Percentiles rank a stretch among this genome's conserved stretches.
These are phyloP conservation scores for Anser brachyrhynchus DNA, from an alignment of 2,113 vertebrate genomes.

Conservation along the genomic window DNA sequence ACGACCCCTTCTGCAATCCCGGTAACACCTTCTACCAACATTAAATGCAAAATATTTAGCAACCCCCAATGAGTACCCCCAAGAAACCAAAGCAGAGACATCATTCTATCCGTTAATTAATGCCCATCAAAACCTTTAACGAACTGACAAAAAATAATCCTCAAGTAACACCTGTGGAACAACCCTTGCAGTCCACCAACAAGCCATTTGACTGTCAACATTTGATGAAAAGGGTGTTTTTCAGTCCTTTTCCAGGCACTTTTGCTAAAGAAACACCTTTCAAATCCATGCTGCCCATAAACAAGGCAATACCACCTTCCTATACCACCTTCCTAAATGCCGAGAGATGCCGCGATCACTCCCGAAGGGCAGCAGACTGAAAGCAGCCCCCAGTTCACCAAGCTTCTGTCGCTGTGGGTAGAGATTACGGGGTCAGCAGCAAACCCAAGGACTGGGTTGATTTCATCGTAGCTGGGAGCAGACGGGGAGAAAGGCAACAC, in stretches of 20 bases:
- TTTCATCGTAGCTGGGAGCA: neutral
- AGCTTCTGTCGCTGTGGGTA: neutral
- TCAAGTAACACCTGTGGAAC: neutral
- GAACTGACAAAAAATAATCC: neutral
- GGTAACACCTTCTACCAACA: neutral
- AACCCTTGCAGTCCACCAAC: neutral
- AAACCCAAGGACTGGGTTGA: neutral
- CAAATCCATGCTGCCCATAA: neutral
- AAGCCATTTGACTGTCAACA: neutral
- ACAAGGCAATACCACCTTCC: neutral
- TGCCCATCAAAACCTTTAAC: neutral
- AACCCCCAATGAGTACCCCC: neutral
- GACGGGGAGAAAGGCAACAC: too few relatives aligned
- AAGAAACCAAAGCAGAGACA: neutral
- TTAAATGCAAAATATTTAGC: neutral
- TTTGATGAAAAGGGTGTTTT: neutral
- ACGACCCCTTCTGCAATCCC: neutral
- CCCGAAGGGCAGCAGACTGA: neutral
- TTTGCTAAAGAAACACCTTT: neutral
- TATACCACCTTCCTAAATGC: rapidly evolving
- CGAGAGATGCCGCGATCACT: rapidly evolving
- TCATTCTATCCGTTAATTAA: neutral
- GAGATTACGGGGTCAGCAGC: too few relatives aligned
- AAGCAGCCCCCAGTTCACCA: neutral
- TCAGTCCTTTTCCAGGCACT: neutral